Percentiles rank a stretch among this genome's conserved stretches.
Evolutionary conservation across 2,888 invertebrate genomes (phyloP).

Genomic region (Apodemia zela): DNA sequence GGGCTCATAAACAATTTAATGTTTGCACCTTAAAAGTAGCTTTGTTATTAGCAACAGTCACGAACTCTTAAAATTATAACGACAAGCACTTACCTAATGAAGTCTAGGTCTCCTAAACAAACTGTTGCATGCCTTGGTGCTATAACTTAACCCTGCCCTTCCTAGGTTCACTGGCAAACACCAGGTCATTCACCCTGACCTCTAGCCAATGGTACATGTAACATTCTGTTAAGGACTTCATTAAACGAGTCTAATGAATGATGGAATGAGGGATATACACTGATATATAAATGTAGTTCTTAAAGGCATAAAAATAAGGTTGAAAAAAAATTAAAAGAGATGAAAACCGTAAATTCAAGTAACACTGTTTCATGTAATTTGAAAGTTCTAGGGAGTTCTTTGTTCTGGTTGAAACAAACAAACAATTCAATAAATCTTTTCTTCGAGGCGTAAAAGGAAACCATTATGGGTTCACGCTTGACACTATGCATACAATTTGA

Average conservation of each 20-base stretch:
- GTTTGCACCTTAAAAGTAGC: neutral
- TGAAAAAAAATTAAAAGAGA: constrained; percentile 1
- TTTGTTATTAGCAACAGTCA: constrained; percentile 6
- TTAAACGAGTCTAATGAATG: constrained; percentile 53
- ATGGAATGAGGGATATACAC: constrained; percentile 36
- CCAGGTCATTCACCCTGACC: constrained; percentile 63
- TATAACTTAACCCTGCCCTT: constrained; percentile 41
- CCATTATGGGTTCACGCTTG: neutral
- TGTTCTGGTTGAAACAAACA: constrained; percentile 44
- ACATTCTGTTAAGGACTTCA: constrained; percentile 50
- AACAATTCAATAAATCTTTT: constrained; percentile 19
- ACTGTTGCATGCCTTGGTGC: constrained; percentile 48
- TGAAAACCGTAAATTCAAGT: constrained; percentile 45
- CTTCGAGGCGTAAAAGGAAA: neutral
- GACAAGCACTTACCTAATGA: constrained; percentile 31
- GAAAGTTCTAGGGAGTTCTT: constrained; percentile 57
- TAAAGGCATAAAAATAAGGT: constrained; percentile 19
- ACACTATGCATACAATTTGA: neutral
- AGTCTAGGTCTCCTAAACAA: constrained; percentile 37
- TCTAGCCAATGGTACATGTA: constrained; percentile 47
- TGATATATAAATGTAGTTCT: constrained; percentile 20
- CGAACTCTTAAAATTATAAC: neutral
- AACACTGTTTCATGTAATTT: constrained; percentile 54
- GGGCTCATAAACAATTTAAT: neutral
- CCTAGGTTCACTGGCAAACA: constrained; percentile 23